Evolutionary conservation across 2,797 vertebrate species (phyloP).

Genomic region (Sebastes hubbsi): DNA sequence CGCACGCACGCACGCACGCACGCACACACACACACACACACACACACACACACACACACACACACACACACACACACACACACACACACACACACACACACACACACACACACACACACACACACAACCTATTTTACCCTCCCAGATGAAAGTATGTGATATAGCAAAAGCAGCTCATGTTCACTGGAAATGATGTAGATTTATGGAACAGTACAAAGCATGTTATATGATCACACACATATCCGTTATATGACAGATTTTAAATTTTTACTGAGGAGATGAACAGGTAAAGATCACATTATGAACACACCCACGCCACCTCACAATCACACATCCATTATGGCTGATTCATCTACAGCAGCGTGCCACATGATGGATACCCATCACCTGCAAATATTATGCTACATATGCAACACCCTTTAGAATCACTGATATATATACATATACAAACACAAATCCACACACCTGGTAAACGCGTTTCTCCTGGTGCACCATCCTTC

Average conservation of each 20-base stretch:
- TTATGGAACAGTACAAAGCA: not conserved
- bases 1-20: not conserved
- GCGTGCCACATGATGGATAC: conserved; percentile 39
- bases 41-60: not conserved
- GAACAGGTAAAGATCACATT: conserved; percentile 4
- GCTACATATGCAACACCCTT: not conserved
- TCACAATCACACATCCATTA: conserved; percentile 39
- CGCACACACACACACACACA: not conserved
- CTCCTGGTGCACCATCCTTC: conserved; percentile 86
- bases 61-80: not conserved
- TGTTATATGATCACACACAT: not conserved
- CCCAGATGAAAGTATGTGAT: not conserved
- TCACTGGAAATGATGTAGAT: not conserved
- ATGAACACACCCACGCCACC: conserved; percentile 53
- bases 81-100: not conserved
- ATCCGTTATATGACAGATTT: not conserved
- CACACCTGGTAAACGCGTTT: conserved; percentile 87
- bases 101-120: not conserved
- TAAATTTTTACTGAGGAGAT: not conserved
- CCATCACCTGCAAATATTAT: conserved; percentile 29
- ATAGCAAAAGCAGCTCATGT: not conserved
- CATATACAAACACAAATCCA: conserved; percentile 37
- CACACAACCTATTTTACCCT: not conserved
- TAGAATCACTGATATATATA: not conserved
- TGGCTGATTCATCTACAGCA: conserved; percentile 54